Evolutionary conservation across 2,888 invertebrate genomes (phyloP), one percentile per base, ranked within the genome.

Genomic region (Pyrrhia umbra): DNA sequence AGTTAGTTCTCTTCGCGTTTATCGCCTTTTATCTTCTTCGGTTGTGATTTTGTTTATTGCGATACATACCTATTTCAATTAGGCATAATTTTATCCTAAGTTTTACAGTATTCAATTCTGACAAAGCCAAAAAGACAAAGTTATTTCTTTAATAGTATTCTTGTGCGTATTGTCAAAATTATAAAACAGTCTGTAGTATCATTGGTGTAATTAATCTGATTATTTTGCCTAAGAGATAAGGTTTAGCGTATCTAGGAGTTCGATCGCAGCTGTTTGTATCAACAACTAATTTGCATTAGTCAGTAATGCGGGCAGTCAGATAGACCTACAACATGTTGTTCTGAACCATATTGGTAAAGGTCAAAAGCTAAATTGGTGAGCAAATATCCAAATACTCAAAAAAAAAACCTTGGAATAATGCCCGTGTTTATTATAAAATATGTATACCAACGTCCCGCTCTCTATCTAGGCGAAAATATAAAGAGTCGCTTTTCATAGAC

Each of bases 1-100:
- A 93, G 93, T 94, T 94, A 92, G 90, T 86, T 85, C 86, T 84
- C 85, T 86, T 83, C 84, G 81, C 87, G 87, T 89, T 93, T 93
- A 91, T 91, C 92, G 90, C 87, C 88, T 91, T 90, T 91, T 90
- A 91, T 92, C 90, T 90, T 83, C 77, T 79, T 67, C 52, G 15
- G 49, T 50, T 66, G 64, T 79, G 68, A 67, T 79, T 75, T 82
- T 85, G 79, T 84, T 85, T 83, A 40, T 49, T 54, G 42, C 23
- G 40, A 40, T 34, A 34, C 13, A 34, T 5, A 34, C 34, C 6
- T 34, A 34, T 34, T 34, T 34, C 34, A n/a, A 34, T 34, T 34
- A 34, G n/a, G n/a, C n/a, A n/a, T n/a, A n/a, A n/a, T n/a, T n/a
- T n/a, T n/a, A n/a, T n/a, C n/a, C n/a, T n/a, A n/a, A n/a, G n/a